Conservation (phyloP, 1,140 invertebrate species). For the Drosophila burlai region DNA sequence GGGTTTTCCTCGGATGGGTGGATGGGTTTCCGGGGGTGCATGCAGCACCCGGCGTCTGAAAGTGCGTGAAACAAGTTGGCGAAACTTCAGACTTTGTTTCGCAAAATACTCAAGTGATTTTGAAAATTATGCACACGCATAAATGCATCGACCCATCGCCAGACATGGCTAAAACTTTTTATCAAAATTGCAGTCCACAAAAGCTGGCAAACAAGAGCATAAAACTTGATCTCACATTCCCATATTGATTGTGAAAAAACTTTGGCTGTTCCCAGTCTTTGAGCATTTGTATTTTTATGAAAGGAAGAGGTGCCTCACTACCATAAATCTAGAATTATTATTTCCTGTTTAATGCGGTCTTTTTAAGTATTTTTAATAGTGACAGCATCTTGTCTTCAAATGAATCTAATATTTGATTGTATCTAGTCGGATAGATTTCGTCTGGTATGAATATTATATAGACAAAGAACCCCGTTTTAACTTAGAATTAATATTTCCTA, state of each 20-base stretch:
- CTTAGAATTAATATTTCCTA: not conserved
- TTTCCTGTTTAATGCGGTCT: not conserved
- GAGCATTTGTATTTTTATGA: not conserved
- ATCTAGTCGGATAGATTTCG: not conserved
- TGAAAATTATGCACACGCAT: constrained; percentile 80
- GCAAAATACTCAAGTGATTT: constrained; percentile 75
- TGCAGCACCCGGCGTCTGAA: constrained; percentile 20
- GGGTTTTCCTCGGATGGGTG: constrained; percentile 17
- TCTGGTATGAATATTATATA: not conserved
- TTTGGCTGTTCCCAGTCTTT: not conserved
- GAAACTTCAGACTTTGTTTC: constrained; percentile 79
- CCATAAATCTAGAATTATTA: not conserved
- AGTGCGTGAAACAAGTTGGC: constrained; percentile 64
- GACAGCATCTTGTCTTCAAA: not conserved
- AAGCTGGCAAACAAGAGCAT: constrained; percentile 19
- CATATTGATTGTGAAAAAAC: constrained; percentile 7
- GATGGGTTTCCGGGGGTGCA: constrained; percentile 9
- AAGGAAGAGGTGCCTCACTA: too few relatives aligned
- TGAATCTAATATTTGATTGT: not conserved
- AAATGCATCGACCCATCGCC: constrained; percentile 58
- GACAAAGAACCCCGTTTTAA: not conserved
- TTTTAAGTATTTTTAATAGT: not conserved
- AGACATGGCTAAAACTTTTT: constrained; percentile 49
- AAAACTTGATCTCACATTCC: constrained; percentile 25
- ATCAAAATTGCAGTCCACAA: constrained; percentile 48